phyloP scores from a whole-genome alignment of 2,797 vertebrate species.

The Phalloptychus januarius region DNA sequence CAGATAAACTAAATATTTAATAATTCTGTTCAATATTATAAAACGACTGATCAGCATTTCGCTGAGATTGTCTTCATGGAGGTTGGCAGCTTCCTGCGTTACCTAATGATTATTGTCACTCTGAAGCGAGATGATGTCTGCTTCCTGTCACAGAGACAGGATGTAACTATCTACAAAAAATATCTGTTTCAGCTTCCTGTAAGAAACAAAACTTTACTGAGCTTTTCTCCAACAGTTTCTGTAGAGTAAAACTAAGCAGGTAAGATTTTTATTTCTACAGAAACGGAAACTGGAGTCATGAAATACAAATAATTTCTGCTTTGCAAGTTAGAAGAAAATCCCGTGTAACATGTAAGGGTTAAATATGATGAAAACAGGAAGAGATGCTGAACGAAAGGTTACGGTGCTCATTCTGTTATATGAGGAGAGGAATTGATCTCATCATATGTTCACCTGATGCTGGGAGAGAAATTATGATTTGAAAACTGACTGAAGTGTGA shows the following conservation, averaged over 20 bases:
- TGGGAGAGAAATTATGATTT: not conserved
- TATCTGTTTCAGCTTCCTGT: not conserved
- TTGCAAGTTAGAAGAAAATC: not conserved
- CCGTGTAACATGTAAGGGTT: not conserved
- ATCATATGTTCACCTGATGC: not conserved
- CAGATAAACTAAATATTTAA: not conserved
- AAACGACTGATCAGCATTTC: not conserved
- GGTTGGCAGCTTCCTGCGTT: not conserved
- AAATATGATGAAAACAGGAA: not conserved
- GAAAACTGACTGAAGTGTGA: not conserved
- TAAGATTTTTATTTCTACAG: not conserved
- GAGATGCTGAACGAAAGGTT: not conserved
- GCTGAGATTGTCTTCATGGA: not conserved
- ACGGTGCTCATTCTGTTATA: not conserved
- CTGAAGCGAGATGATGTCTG: not conserved
- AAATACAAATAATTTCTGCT: not conserved
- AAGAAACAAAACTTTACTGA: not conserved
- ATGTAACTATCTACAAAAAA: not conserved
- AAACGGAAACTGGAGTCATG: not conserved
- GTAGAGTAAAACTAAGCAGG: not conserved
- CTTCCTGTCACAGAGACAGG: not conserved
- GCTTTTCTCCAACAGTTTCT: not conserved
- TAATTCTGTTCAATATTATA: not conserved
- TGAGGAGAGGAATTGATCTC: not conserved
- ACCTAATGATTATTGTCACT: not conserved